Base-by-base conservation (phyloP, 2,888 invertebrate species). In the Caenorhabditis japonica region DNA sequence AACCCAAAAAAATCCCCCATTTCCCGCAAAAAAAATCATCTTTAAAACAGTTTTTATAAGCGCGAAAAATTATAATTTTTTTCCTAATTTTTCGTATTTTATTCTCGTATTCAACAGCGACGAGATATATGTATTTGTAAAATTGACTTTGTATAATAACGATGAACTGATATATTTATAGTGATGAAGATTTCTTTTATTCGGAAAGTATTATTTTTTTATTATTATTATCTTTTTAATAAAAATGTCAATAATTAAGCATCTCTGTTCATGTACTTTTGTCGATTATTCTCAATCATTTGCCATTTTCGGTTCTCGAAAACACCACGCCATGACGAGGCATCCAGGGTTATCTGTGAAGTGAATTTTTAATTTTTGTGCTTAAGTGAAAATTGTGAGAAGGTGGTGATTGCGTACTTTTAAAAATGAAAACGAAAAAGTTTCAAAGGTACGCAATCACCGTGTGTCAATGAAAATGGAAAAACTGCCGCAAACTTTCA, bases 251-350 rank as follows among this genome's bases (percentile, higher is more conserved):
- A 13, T 3, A 13, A 52, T 34, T 34, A 73, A 5, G 23, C 4
- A 17, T 66, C 73, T 17, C 59, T 36, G n/a, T 51, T 41, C 62
- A 81, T 53, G 55, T 82, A 83, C 38, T 77, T 80, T 15, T 70
- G 64, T 1, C 84, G 73, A 60, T 83, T 84, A 15, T 33, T 46
- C 41, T 83, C 84, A 30, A 84, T 77, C 80, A 84, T 78, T 27
- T 68, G 53, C 80, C 83, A 81, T 47, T 83, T 83, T 19, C 83
- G 56, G 25, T 58, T 58, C 12, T 76, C 74, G 68, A 68, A 83
- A 1, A 76, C 46, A n/a, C 56, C 38, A 19, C 71, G 71, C 79
- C 79, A 81, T 8, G 75, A 62, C 19, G 56, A 36, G 1, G 78
- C 53, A 59, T 77, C 76, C 2, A 64, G 36, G 7, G 61, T 51